Base-by-base conservation (phyloP, 2,113 vertebrate species). In the Machaerirhynchus nigripectus region DNA sequence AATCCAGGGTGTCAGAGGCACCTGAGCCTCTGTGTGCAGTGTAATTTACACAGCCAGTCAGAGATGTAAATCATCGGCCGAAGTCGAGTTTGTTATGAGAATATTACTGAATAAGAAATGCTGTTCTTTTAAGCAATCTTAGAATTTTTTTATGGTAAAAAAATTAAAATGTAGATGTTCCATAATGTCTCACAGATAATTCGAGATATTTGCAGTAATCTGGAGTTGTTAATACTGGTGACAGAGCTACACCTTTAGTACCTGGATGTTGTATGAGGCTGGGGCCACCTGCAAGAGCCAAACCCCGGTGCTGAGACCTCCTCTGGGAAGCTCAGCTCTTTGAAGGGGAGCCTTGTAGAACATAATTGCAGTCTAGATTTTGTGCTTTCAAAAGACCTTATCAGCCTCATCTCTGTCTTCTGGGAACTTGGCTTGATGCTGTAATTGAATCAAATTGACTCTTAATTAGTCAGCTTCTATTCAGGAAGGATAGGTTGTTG, bases 141-240 rank as follows among this genome's bases (percentile, higher is more conserved):
- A 65, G 30, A n/a, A n/a, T n/a, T n/a, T n/a, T n/a, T n/a, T 6
- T 57, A 28, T 15, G 44, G 42, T 40, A 55, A 64, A 50, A 33
- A 75, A 52, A 65, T 28, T 17, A 61, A 80, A 74, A 65, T 7
- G 4, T 13, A 40, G 27, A 27, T 89, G 30, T 65, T 85, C 40
- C 27, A n/a, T 50, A 65, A 61, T 6, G 9, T 18, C 40, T 56
- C 39, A n/a, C 14, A 46, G 35, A 50, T 50, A 86, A 70, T 35
- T 93, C 53, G 17, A 65, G 46, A 23, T 88, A 33, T 85, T 87
- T 95, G 44, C 86, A 99, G 98, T 15, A 82, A 98, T 93, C 97
- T 99, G 92, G 86, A 95, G 42, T 90, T 98, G 67, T 93, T 99
- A 56, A 90, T 99, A 24, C 98, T 7, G 96, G 98, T 26, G 67